A percentile compares a stretch with the other conserved stretches of the same genome.
Conservation (phyloP, 92 coral and sea anemone genomes). For the Parazoanthus atlanticus region DNA sequence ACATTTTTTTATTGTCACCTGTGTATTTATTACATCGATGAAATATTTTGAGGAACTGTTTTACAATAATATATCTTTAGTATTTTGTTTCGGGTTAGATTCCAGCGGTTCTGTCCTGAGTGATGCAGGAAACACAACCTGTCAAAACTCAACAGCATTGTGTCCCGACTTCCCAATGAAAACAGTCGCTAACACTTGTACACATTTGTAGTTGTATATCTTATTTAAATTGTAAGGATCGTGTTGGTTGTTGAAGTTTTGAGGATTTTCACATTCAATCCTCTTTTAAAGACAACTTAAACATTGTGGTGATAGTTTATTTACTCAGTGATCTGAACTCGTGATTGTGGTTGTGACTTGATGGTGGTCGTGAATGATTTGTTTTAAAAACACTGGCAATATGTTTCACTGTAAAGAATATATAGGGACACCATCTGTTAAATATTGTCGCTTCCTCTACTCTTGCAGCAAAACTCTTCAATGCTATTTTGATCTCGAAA, state of each 20-base stretch:
- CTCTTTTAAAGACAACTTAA: slow-evolving; percentile 6
- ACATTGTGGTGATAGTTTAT: slow-evolving; percentile 10
- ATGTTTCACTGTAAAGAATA: background rate
- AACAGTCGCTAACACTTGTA: background rate
- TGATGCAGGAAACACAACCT: slow-evolving; percentile 7
- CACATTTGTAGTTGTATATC: background rate
- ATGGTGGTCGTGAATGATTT: slow-evolving; percentile 2
- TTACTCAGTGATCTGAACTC: background rate
- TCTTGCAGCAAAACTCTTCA: background rate
- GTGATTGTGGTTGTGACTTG: slow-evolving; percentile 28
- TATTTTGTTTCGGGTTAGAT: background rate
- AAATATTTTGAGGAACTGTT: background rate
- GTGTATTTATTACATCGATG: background rate
- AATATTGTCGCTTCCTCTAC: background rate
- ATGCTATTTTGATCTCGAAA: background rate
- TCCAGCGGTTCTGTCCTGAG: background rate
- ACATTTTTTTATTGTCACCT: background rate
- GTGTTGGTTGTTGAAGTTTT: background rate
- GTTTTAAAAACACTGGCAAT: slow-evolving; percentile 29
- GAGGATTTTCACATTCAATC: background rate
- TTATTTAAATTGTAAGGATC: background rate
- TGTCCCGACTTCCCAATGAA: background rate
- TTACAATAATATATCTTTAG: background rate
- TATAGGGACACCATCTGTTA: background rate
- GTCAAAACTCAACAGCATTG: background rate